phyloP scores from a whole-genome alignment of 1,140 invertebrate genomes.

The Thaumetopoea pityocampa region DNA sequence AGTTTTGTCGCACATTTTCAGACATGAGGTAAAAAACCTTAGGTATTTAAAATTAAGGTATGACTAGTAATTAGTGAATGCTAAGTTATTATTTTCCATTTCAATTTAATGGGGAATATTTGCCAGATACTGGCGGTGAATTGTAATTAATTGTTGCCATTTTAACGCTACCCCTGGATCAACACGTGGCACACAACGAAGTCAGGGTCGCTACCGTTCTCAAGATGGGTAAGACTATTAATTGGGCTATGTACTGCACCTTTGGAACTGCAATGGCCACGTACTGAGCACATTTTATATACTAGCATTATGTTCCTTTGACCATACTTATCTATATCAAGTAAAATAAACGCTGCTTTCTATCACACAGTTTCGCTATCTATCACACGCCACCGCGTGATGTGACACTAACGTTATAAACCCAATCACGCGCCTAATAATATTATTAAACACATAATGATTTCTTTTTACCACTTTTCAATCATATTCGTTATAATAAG shows the following conservation, averaged over 20 bases:
- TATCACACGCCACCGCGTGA: no score
- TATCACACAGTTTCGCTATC: no score
- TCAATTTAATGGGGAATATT: not conserved
- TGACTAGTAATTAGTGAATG: not conserved
- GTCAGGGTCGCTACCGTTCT: slow-evolving; percentile 82
- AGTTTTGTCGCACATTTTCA: no score
- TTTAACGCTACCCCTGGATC: slow-evolving; percentile 68
- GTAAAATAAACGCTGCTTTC: no score
- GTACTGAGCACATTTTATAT: not conserved
- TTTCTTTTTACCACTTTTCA: no score
- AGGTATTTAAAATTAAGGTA: not conserved
- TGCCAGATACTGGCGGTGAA: slow-evolving; percentile 48
- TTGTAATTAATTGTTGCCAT: slow-evolving; percentile 74
- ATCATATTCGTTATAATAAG: no score
- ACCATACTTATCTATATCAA: no score
- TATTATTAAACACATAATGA: no score
- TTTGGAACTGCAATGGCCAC: not conserved
- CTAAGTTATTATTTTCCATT: not conserved
- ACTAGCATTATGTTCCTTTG: no score
- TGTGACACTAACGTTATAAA: no score
- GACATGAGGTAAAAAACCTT: no score
- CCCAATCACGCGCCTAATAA: no score
- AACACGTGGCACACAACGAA: slow-evolving; percentile 62
- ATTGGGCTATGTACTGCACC: not conserved
- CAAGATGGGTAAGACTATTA: slow-evolving; percentile 76